phyloP scores from a whole-genome alignment of 2,888 invertebrate genomes.

The Bimastos eiseni region DNA sequence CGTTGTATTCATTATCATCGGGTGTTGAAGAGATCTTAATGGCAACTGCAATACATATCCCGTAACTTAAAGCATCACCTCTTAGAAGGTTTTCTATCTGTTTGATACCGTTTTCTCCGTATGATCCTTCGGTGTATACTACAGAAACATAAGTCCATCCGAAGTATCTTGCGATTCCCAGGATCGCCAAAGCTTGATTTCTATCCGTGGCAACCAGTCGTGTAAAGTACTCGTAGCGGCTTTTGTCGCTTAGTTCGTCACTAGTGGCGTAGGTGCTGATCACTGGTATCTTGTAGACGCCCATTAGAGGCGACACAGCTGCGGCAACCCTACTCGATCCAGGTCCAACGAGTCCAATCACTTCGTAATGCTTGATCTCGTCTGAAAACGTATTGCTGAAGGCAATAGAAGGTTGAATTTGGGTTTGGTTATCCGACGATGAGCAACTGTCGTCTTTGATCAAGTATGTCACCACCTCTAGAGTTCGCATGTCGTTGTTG shows the following conservation, averaged over 20 bases:
- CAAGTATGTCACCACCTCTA: background rate
- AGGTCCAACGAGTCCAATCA: conserved; percentile 38
- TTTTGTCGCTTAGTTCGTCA: conserved; percentile 51
- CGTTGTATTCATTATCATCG: background rate
- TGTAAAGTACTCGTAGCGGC: conserved; percentile 49
- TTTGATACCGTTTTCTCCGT: conserved; percentile 48
- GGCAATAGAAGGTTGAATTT: background rate
- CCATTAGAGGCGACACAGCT: conserved; percentile 35
- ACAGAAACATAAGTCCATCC: conserved; percentile 79
- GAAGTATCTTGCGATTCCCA: conserved; percentile 48
- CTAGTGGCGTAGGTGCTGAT: conserved; percentile 51
- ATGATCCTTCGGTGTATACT: conserved; percentile 72
- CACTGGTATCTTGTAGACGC: conserved; percentile 68
- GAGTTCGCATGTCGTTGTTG: background rate
- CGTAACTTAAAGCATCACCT: background rate
- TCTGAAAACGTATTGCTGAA: no score
- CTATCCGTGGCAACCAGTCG: conserved; percentile 51
- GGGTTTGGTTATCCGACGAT: background rate
- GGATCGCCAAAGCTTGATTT: conserved; percentile 48
- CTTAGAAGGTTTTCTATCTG: conserved; percentile 30
- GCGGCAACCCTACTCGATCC: conserved; percentile 32
- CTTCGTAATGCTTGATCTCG: background rate
- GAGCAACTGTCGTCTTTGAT: background rate
- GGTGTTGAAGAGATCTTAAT: background rate
- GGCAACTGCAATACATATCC: conserved; percentile 32